Evolutionary conservation across 2,113 vertebrate genomes (phyloP), one percentile per base, ranked within the genome.

Genomic region (Choloepus hoffmanni): DNA sequence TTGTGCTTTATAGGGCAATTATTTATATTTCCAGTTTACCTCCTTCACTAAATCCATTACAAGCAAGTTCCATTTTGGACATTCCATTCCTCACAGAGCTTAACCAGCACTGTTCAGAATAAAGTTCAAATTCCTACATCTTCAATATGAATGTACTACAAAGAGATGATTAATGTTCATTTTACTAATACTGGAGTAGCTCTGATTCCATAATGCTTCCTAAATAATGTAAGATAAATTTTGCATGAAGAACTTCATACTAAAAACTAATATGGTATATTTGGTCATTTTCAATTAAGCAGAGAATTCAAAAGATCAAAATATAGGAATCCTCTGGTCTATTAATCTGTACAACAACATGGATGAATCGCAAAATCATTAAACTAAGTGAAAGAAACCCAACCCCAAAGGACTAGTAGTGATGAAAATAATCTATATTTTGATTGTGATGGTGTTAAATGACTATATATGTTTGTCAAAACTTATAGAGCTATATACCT

Each of bases 21-120:
- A 78, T 74, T 92, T 79, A 65, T 26, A 88, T 74, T 85, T 95
- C 81, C 90, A 74, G 55, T 88, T 68, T 40, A 92, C 68, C 50
- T 62, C 55, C 48, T 73, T 53, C 28, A 85, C 28, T 81, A 92
- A 85, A 85, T 67, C 73, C 48, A 85, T 72, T 60, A 50, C 30
- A 77, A 24, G 55, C 15, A 92, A 30, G 26, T 60, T 92, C 70
- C 50, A 58, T 33, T 95, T 95, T 81, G 77, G 50, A 40, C 53
- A 58, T 67, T 50, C 40, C 21, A 84, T 79, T 76, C 65, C 74
- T 96, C 65, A 77, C 7, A 53, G 43, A 76, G 26, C 14, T 19
- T 33, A 77, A 8, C 16, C 48, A 50, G 26, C 74, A 53, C 13
- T 33, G 45, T 53, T 28, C 33, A 28, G 33, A 30, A 77, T 77